Evolutionary conservation across 2,113 vertebrate species (phyloP), one percentile per base, ranked within the genome.

Genomic region (Lepisosteus osseus): DNA sequence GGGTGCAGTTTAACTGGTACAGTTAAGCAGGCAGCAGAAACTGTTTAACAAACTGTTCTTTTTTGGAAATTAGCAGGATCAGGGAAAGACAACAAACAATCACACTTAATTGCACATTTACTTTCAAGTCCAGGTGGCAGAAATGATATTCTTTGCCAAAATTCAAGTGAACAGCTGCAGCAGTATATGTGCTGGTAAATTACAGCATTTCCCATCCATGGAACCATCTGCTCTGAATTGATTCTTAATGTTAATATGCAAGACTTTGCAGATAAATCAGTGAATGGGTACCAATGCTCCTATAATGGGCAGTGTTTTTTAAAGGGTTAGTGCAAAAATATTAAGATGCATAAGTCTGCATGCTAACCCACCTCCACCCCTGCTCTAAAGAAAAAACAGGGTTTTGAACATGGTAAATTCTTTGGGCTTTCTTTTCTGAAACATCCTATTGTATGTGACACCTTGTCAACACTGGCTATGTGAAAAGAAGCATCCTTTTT

Each of bases 91-190:
- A 87, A 80, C 75, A 86, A 87, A 79, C 74, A 82, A 77, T 82
- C 71, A 78, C 71, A 84, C 80, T 88, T 86, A 91, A 85, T 59
- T 87, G 78, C 63, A 81, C 77, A 87, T 84, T 87, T 87, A 82
- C 80, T 87, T 90, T 83, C 59, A 72, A 54, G 73, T 84, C 91
- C 81, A 88, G 86, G 87, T 90, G 82, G 85, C 82, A 90, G 85
- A 78, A 88, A 89, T 76, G 43, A 79, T 70, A 86, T 83, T 73
- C 78, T 83, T 87, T 85, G 85, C 82, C 85, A 90, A 82, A 79
- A 85, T 77, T 89, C 82, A 88, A 92, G 83, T 87, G 87, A 93
- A 90, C 87, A 93, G 85, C 85, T 91, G 86, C 84, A 90, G 80
- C 78, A 89, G 83, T 82, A 84, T 85, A 75, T 79, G 77, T 80